A percentile compares a stretch with the other conserved stretches of the same genome.
These are phyloP conservation scores for Drosophila greeni DNA, from an alignment of 2,888 invertebrate species.

Conservation along the genomic window DNA sequence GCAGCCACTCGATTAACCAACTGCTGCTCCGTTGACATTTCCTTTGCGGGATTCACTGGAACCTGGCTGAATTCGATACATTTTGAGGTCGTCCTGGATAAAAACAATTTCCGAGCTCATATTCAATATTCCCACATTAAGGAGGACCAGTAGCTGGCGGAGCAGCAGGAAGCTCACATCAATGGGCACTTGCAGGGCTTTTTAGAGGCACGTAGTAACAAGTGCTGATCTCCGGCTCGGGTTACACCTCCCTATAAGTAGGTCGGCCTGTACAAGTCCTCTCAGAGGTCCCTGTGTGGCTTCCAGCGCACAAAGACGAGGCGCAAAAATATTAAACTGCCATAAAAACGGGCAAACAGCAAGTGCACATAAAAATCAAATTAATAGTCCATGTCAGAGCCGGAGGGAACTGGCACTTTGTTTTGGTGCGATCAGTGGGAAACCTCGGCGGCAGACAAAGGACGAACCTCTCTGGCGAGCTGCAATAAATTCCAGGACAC, in stretches of 20 bases:
- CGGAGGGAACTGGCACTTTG: conserved; percentile 61
- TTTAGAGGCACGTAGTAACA: conserved; percentile 56
- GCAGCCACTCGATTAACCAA: conserved; percentile 17
- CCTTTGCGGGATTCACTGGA: conserved; percentile 20
- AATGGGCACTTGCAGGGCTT: conserved; percentile 63
- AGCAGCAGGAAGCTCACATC: conserved; percentile 68
- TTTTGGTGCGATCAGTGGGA: conserved; percentile 71
- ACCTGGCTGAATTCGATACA: conserved; percentile 33
- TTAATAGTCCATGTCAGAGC: conserved; percentile 67
- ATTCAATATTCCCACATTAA: conserved; percentile 69
- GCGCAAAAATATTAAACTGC: conserved; percentile 68
- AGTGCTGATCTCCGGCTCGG: conserved; percentile 18
- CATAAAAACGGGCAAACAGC: conserved; percentile 60
- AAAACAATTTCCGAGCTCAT: conserved; percentile 35
- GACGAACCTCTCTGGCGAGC: conserved; percentile 22
- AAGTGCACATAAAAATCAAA: conserved; percentile 72
- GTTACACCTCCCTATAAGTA: conserved; percentile 37
- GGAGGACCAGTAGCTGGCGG: conserved; percentile 24
- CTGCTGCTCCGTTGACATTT: conserved; percentile 25
- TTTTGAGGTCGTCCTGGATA: conserved; percentile 4
- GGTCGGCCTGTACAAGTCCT: conserved; percentile 18
- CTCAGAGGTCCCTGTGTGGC: conserved; percentile 53
- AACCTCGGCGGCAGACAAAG: conserved; percentile 56
- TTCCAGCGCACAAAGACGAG: conserved; percentile 51
- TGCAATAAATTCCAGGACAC: conserved; percentile 58